These are phyloP conservation scores for Megastigmus dorsalis DNA, from an alignment of 2,888 invertebrate species.

Conservation along the genomic window DNA sequence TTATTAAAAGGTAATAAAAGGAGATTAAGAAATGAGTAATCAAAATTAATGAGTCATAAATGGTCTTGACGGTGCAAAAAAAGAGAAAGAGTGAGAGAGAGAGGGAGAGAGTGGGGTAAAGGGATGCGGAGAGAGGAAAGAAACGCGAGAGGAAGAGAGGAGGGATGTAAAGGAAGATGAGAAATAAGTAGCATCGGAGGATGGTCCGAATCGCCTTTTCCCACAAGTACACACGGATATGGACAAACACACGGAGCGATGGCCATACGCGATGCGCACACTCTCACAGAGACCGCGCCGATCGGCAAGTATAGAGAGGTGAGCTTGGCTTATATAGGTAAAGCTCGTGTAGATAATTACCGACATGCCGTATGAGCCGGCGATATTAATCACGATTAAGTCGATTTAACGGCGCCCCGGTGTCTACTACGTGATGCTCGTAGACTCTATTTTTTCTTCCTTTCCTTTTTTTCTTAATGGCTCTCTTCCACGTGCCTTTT, in stretches of 20 bases:
- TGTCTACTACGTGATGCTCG: slow-evolving; percentile 32
- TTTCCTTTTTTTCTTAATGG: slow-evolving; percentile 38
- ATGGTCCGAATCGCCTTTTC: slow-evolving; percentile 55
- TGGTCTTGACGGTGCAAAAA: slow-evolving; percentile 41
- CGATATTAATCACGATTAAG: slow-evolving; percentile 70
- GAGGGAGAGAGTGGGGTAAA: neutral
- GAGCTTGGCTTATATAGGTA: slow-evolving; percentile 55
- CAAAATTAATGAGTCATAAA: slow-evolving; percentile 52
- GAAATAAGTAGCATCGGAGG: slow-evolving; percentile 27
- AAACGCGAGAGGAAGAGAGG: neutral
- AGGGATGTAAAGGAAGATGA: slow-evolving; percentile 2
- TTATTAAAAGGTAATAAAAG: slow-evolving; percentile 44
- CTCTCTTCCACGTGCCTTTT: slow-evolving; percentile 7
- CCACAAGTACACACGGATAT: slow-evolving; percentile 62
- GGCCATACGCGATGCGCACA: too few species aligned
- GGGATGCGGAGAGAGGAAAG: neutral
- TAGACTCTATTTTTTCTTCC: too few species aligned
- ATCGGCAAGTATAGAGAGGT: neutral
- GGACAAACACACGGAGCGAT: too few species aligned
- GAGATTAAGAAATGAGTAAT: slow-evolving; percentile 50
- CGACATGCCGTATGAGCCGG: slow-evolving; percentile 62
- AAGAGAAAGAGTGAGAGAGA: neutral
- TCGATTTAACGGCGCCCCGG: slow-evolving; percentile 60
- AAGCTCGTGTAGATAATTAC: slow-evolving; percentile 68
- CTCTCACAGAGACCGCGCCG: neutral